Conservation (phyloP, 92 coral and sea anemone species). For the Zoanthus sociatus region DNA sequence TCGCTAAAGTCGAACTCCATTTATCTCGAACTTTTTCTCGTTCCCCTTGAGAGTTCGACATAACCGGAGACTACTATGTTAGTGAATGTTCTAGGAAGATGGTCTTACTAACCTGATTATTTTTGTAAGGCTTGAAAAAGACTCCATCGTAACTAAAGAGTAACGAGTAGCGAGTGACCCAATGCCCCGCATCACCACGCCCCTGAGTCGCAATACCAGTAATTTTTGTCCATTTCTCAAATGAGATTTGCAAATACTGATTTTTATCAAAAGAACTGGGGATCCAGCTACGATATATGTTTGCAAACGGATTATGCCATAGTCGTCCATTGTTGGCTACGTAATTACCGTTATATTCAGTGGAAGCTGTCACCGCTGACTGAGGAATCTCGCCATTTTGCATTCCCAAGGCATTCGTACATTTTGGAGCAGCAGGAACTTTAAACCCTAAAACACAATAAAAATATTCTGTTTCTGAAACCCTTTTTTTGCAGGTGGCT, state of each 20-base stretch:
- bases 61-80: too few species aligned
- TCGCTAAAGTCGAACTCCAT: too few species aligned
- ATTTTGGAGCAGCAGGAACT: not conserved
- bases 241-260: constrained; percentile 28
- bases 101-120: not conserved
- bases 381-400: constrained; percentile 19
- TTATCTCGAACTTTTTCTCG: too few species aligned
- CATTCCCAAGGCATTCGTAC: constrained; percentile 40
- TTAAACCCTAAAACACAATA: constrained; percentile 3
- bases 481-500: too few species aligned
- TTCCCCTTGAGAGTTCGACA: too few species aligned
- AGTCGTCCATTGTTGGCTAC: constrained; percentile 1
- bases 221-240: constrained; percentile 35
- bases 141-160: constrained; percentile 38
- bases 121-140: constrained; percentile 23
- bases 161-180: constrained; percentile 12
- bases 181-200: constrained; percentile 28
- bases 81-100: not conserved
- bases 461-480: too few species aligned
- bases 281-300: not conserved
- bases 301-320: not conserved
- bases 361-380: constrained; percentile 34
- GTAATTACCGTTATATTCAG: constrained; percentile 19
- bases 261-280: not conserved
- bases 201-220: constrained; percentile 39